Evolutionary conservation across 2,888 invertebrate genomes (phyloP), one percentile per base, ranked within the genome.

Genomic region (Drosophila mayaguana): DNA sequence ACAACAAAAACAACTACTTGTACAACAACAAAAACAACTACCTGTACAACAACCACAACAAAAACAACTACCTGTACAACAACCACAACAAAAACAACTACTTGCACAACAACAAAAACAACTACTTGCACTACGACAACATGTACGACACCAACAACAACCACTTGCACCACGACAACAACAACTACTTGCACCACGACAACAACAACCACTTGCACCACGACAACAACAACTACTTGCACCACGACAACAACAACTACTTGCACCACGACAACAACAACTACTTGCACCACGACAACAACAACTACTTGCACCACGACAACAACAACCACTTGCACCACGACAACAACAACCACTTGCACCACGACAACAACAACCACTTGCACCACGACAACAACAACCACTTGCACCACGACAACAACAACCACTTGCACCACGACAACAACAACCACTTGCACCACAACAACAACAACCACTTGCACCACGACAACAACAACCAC

Each of bases 361-460:
- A 62, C 63, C 0, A 60, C 57, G n/a, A 53, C 61, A 1, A 25
- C 50, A 16, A 72, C 63, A 0, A 53, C 64, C 0, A 51, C 61
- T 0, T 59, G 68, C 12, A 61, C 63, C 0, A 60, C 57, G n/a
- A 53, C 61, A 0, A 38, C 7, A 16, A 38, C 71, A 28, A 66
- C 72, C 14, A 65, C 78, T 0, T 25, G 22, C 8, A 22, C 45
- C 7, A 22, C 46, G 16, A 16, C 65, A 22, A 43, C 59, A 12
- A 63, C 78, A 8, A 73, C 73, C 12, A 61, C 71, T 0, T 64
- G 68, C 0, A 34, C 22, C 0, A 55, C 75, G 1, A 28, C 65
- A 3, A 65, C 75, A 11, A 7, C 42, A 9, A 56, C 62, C 1
- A 12, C 77, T 0, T 20, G 20, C 2, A 25, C 46, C 8, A 22